Evolutionary conservation across 2,113 vertebrate genomes (phyloP).

Genomic region (Brachypteracias leptosomus): DNA sequence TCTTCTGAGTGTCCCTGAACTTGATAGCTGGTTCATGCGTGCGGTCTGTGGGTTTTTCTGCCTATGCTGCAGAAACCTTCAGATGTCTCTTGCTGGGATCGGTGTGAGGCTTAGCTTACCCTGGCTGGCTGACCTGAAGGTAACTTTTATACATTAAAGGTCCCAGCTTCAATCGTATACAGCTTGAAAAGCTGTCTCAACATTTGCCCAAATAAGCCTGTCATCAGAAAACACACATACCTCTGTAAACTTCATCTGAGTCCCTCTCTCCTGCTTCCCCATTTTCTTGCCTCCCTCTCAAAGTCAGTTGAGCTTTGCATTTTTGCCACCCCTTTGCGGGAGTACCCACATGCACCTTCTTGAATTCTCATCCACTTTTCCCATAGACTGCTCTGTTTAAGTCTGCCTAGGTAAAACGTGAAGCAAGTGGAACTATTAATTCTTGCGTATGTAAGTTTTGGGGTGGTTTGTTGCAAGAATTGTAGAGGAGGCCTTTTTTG

Average conservation of each 20-base stretch:
- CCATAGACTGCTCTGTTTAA: background rate
- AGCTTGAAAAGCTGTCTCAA: background rate
- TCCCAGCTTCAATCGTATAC: background rate
- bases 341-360: background rate
- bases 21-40: background rate
- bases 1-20: background rate
- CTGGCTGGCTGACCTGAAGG: background rate
- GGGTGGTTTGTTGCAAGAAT: background rate
- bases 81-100: background rate
- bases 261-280: background rate
- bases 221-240: background rate
- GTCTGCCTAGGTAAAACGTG: background rate
- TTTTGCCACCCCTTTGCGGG: background rate
- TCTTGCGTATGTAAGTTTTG: background rate
- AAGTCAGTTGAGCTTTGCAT: background rate
- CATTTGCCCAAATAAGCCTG: background rate
- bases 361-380: background rate
- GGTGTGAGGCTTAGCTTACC: background rate
- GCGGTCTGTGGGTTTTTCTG: background rate
- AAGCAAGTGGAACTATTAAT: background rate
- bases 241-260: background rate
- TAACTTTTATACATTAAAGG: background rate
- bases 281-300: background rate
- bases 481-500: background rate
- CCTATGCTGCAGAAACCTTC: background rate